Base-by-base conservation (phyloP, 2,113 vertebrate species). In the Phycodurus eques region DNA sequence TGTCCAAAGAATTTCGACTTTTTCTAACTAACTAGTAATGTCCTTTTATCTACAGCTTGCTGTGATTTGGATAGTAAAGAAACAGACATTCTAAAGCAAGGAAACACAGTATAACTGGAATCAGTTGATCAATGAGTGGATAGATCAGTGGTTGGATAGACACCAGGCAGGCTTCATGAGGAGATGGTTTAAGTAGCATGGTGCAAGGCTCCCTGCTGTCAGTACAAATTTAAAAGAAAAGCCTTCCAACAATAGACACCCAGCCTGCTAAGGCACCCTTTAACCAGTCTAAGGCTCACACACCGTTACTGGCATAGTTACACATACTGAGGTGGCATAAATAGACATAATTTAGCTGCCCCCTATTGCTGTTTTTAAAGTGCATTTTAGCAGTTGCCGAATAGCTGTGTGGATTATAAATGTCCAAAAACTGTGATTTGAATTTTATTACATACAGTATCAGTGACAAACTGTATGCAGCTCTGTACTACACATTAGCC, bases 101-200 rank as follows among this genome's bases (percentile, higher is more conserved):
- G 19, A 68, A 53, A 54, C 9, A 19, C 2, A n/a, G 14, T 35
- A 12, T n/a, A 43, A 44, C 20, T 19, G 14, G 27, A 62, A 42
- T 61, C 68, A 47, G 47, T 20, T 75, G 63, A 72, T 44, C 54
- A 73, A 53, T 54, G 67, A 72, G 76, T 2, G 73, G 19, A 72
- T 72, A 70, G 44, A 77, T 73, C 62, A 68, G 43, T 62, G 75
- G 71, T 68, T 59, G 73, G 70, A 57, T 69, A 47, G 73, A 77
- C 53, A 77, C 70, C 84, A 82, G 88, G 85, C 69, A 53, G 64
- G 68, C 80, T 88, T 81, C 22, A 56, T 80, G 77, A 8, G 81
- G 86, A 86, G 80, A 72, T 76, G 85, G 81, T 77, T 91, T 84
- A 87, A 87, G 80, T 79, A 82, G 82, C 79, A 68, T 80, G 80